Evolutionary conservation across 2,797 vertebrate genomes (phyloP).

Genomic region (Chiropotes sagulatus): DNA sequence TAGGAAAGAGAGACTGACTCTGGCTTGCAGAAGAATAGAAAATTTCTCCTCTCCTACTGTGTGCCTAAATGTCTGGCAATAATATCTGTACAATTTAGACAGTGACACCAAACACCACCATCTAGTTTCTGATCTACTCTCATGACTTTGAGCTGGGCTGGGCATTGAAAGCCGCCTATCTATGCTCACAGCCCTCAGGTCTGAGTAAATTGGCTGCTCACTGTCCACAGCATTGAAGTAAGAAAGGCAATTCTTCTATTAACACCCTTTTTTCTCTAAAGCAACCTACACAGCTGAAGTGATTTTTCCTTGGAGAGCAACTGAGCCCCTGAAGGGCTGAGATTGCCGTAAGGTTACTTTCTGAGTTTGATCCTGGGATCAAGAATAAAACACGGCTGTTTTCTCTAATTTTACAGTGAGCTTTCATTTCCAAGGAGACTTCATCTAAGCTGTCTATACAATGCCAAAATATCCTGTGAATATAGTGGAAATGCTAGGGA

Average conservation of each 20-base stretch:
- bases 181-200: slow-evolving; percentile 42
- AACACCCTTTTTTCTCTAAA: slow-evolving; percentile 27
- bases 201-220: slow-evolving; percentile 58
- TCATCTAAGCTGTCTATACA: not conserved
- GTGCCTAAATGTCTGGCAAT: slow-evolving; percentile 35
- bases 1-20: slow-evolving; percentile 22
- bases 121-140: slow-evolving; percentile 44
- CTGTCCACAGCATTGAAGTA: slow-evolving; percentile 57
- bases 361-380: slow-evolving; percentile 31
- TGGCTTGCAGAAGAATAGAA: slow-evolving; percentile 17
- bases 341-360: slow-evolving; percentile 36
- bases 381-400: slow-evolving; percentile 48
- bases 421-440: slow-evolving; percentile 40
- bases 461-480: not conserved
- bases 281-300: slow-evolving; percentile 12
- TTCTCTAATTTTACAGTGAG: slow-evolving; percentile 52
- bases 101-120: not conserved
- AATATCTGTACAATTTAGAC: not conserved
- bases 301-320: slow-evolving; percentile 54
- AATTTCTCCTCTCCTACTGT: not conserved
- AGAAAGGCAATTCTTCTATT: slow-evolving; percentile 49
- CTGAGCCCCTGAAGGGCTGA: slow-evolving; percentile 29
- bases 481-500: not conserved
- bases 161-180: slow-evolving; percentile 48
- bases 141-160: slow-evolving; percentile 29